Percentiles rank a stretch among this genome's conserved stretches.
phyloP scores from a whole-genome alignment of 2,888 invertebrate genomes.

The Parasteatoda lunata region DNA sequence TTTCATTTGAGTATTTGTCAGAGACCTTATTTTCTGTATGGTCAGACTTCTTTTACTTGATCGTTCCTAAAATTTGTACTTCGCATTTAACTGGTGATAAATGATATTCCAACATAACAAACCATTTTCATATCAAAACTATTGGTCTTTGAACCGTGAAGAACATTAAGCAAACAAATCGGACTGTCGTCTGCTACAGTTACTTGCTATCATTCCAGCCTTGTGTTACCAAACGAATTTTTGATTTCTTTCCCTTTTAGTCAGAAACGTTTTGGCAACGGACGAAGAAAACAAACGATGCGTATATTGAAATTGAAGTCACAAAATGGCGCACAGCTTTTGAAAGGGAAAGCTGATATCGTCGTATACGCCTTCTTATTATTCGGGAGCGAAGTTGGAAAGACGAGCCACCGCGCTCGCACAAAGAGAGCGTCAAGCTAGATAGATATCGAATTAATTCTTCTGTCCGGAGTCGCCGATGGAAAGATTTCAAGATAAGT shows the following conservation, averaged over 20 bases:
- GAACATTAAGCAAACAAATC: conserved; percentile 29
- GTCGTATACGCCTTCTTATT: conserved; percentile 4
- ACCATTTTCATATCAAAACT: not conserved
- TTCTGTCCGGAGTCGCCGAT: not conserved
- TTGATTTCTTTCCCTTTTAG: conserved; percentile 16
- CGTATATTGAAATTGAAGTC: not conserved
- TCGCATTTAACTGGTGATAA: not conserved
- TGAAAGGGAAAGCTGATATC: conserved; percentile 16
- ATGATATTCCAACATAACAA: not conserved
- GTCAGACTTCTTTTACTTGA: no score
- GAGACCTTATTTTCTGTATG: no score
- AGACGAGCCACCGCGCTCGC: conserved; percentile 5
- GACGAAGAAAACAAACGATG: conserved; percentile 3
- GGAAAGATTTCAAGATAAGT: not conserved
- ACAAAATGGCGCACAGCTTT: conserved; percentile 1
- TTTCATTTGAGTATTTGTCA: no score
- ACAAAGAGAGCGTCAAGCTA: conserved; percentile 36
- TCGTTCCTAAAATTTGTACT: no score
- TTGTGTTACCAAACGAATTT: conserved; percentile 9
- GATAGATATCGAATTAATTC: conserved; percentile 56
- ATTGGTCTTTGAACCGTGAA: not conserved
- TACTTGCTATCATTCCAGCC: conserved; percentile 4
- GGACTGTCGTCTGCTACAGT: conserved; percentile 17
- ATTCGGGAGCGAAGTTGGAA: not conserved
- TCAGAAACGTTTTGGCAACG: conserved; percentile 21